phyloP scores from a whole-genome alignment of 2,888 invertebrate genomes.

The Andrena camellia region DNA sequence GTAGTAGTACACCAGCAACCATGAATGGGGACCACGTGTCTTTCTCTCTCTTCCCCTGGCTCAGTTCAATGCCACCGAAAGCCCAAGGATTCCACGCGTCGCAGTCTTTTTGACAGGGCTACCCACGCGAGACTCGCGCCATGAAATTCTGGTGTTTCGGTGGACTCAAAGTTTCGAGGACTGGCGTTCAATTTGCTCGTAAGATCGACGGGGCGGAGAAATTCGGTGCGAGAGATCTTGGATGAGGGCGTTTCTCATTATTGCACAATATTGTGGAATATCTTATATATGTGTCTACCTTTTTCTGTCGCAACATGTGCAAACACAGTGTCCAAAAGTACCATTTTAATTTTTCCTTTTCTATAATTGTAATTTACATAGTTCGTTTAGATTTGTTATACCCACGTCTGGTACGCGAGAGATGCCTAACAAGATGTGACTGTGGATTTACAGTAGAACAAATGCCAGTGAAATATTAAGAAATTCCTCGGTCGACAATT shows the following conservation, averaged over 20 bases:
- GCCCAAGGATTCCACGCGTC: constrained; percentile 66
- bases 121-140: constrained; percentile 44
- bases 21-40: constrained; percentile 82
- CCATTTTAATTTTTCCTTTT: no score
- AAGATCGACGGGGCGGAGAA: neutral
- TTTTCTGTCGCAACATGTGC: no score
- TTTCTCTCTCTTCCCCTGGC: constrained; percentile 37
- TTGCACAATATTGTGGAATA: no score
- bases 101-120: constrained; percentile 50
- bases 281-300: no score
- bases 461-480: constrained; percentile 37
- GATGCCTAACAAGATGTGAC: neutral
- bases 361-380: neutral
- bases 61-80: constrained; percentile 72
- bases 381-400: neutral
- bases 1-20: constrained; percentile 73
- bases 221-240: neutral
- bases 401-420: neutral
- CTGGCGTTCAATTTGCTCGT: no score
- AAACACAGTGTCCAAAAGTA: no score
- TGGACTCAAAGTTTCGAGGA: neutral
- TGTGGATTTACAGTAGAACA: neutral
- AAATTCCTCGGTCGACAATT: constrained; percentile 46
- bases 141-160: neutral
- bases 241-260: neutral